These are phyloP conservation scores for Stigmatopora argus DNA, from an alignment of 2,113 vertebrate genomes.

Conservation along the genomic window DNA sequence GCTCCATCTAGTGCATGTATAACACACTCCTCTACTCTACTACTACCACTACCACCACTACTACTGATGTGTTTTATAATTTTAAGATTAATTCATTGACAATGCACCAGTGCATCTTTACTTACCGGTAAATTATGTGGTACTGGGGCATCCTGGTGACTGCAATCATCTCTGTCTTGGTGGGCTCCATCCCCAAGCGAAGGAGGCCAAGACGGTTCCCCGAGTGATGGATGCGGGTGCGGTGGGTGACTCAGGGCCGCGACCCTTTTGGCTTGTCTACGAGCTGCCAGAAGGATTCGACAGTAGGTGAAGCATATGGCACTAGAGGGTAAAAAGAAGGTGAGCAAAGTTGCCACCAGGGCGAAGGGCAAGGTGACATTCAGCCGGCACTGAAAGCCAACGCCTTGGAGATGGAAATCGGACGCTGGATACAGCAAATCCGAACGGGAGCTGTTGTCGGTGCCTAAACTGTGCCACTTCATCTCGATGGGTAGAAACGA, in stretches of 20 bases:
- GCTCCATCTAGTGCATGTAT: too few relatives aligned
- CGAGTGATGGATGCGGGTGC: constrained; percentile 60
- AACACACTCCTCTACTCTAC: neutral
- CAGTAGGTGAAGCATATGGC: constrained; percentile 98
- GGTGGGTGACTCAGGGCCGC: constrained; percentile 78
- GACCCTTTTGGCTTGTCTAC: constrained; percentile 85
- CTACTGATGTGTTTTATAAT: too few relatives aligned
- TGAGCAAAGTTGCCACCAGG: constrained; percentile 86
- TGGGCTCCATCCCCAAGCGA: constrained; percentile 49
- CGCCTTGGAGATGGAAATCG: constrained; percentile 53
- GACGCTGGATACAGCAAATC: constrained; percentile 55
- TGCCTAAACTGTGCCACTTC: constrained; percentile 86
- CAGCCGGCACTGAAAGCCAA: constrained; percentile 80
- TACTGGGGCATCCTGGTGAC: constrained; percentile 58
- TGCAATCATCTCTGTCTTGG: constrained; percentile 60
- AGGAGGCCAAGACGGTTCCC: constrained; percentile 71
- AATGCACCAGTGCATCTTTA: neutral
- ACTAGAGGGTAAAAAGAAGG: constrained; percentile 88
- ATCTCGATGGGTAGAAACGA: constrained; percentile 92
- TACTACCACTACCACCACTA: neutral
- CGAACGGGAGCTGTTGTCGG: constrained; percentile 44
- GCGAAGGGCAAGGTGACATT: constrained; percentile 87
- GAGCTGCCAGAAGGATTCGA: constrained; percentile 84
- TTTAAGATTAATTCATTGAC: too few relatives aligned
- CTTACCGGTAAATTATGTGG: constrained; percentile 64